These are phyloP conservation scores for Alosa alosa DNA, from an alignment of 2,113 vertebrate genomes.

Conservation along the genomic window DNA sequence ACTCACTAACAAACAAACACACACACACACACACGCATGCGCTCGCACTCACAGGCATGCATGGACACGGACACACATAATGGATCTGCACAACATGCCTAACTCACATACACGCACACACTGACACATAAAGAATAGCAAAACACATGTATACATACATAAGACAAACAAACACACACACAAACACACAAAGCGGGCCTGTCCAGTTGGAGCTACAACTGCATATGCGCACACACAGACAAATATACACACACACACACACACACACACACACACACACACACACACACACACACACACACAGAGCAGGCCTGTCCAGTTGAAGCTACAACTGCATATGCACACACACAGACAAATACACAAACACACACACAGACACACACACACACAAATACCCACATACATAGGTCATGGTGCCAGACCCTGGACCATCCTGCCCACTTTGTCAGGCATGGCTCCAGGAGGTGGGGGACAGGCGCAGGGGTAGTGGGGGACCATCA, in stretches of 20 bases:
- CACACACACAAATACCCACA: constrained; percentile 1
- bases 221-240: too few species aligned
- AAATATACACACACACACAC: background rate
- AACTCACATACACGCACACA: background rate
- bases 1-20: background rate
- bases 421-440: constrained; percentile 46
- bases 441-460: constrained; percentile 30
- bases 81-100: background rate
- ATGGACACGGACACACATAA: background rate
- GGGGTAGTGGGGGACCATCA: constrained; percentile 55
- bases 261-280: background rate
- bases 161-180: background rate
- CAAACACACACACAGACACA: background rate
- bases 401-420: constrained; percentile 19
- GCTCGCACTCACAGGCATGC: background rate
- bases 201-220: too few species aligned
- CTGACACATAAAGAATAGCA: background rate
- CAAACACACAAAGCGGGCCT: background rate
- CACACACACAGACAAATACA: background rate
- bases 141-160: background rate
- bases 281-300: background rate
- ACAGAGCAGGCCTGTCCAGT: background rate
- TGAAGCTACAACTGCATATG: background rate
- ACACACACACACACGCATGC: background rate
- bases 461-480: constrained; percentile 32